Base-by-base conservation (phyloP, 2,888 invertebrate species). In the Xestoiulus laeticollis region DNA sequence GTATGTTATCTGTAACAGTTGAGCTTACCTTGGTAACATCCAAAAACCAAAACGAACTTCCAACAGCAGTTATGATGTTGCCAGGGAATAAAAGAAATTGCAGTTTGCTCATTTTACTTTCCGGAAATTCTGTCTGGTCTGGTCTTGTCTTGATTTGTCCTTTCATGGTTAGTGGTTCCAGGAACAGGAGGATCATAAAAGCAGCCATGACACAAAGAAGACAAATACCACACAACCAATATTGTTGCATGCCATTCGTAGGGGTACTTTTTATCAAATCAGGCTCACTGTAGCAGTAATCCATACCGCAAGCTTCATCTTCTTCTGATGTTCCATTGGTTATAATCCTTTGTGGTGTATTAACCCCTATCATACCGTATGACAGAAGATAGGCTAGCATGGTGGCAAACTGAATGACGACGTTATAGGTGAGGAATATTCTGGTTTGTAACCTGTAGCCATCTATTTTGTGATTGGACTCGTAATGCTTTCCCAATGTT, bases 51-150 rank as follows among this genome's bases (percentile, higher is more conserved):
- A 85, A 85, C 6, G 85, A 85, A 43, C 85, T 85, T n/a, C 85
- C 85, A 33, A 85, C 85, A 5, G 85, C 85, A 22, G 85, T 85
- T 6, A 85, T 85, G 10, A 85, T 85, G 85, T 85, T 85, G 19
- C 85, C 85, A 85, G 85, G 85, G 33, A 85, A 85, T 38, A 85
- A 33, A 12, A 85, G 43, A 85, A 85, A 85, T 33, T 85, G 85
- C 33, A 85, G 33, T 22, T 43, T 85, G 85, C n/a, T 85, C 22
- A 85, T 22, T 43, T 19, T 85, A 16, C 38, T 85, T 33, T n/a
- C 22, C 1, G 85, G 33, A 85, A 43, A n/a, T 85, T 43, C 43
- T 43, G 33, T n/a, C 38, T 33, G 19, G 10, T 38, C 85, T 12
- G 85, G 85, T 68, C 26, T 68, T 26, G 68, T 68, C 68, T 68